phyloP scores from a whole-genome alignment of 2,797 vertebrate genomes.

The Toxotes lorentzi region DNA sequence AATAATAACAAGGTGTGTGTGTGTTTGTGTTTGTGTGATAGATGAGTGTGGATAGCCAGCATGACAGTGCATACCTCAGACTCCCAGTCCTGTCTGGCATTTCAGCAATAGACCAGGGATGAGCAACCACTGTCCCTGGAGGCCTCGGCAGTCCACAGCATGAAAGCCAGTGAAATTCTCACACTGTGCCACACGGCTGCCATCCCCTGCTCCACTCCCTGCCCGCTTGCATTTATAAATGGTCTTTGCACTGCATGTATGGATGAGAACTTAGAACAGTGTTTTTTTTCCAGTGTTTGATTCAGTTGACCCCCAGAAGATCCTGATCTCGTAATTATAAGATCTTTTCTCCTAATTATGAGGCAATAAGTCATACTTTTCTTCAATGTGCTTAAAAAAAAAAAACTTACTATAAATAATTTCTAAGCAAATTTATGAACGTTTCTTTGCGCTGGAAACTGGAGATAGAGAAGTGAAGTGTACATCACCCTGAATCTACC shows the following conservation, averaged over 20 bases:
- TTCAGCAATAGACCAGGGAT: background rate
- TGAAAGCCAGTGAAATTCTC: background rate
- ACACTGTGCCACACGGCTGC: background rate
- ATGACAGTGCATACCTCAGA: conserved; percentile 22
- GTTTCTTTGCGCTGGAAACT: too few species aligned
- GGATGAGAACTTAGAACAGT: background rate
- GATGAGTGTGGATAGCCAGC: conserved; percentile 4
- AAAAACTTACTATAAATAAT: too few species aligned
- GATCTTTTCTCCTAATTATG: too few species aligned
- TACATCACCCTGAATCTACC: too few species aligned
- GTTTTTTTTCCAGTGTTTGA: background rate
- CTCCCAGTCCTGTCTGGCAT: conserved; percentile 6
- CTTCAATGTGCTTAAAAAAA: too few species aligned
- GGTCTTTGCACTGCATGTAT: background rate
- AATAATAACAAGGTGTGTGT: background rate
- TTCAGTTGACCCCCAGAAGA: too few species aligned
- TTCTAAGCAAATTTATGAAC: too few species aligned
- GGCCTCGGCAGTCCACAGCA: background rate
- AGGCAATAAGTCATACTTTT: too few species aligned
- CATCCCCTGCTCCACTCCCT: background rate
- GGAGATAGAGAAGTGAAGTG: too few species aligned
- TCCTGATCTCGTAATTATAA: too few species aligned
- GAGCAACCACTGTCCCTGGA: background rate
- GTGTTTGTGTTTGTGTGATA: conserved; percentile 1
- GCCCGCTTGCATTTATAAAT: background rate